Conservation (phyloP, 2,113 vertebrate species). For the Typhlomys cinereus region DNA sequence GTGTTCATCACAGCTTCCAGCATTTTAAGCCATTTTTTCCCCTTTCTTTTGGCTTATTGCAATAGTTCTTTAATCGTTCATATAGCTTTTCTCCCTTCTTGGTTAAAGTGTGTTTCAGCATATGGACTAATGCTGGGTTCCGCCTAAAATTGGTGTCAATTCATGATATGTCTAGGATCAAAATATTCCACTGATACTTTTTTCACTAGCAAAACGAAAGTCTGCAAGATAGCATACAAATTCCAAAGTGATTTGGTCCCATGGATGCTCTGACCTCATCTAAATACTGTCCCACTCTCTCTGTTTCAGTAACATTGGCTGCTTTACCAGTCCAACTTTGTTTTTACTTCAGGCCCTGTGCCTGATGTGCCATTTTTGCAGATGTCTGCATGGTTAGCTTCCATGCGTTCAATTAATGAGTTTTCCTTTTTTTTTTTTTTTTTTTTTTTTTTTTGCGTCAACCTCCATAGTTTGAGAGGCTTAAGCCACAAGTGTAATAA, state of each 20-base stretch:
- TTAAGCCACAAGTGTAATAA: background rate
- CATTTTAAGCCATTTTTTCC: background rate
- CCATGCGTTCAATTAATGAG: background rate
- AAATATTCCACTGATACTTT: background rate
- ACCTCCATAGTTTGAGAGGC: constrained; percentile 5
- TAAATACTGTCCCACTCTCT: background rate
- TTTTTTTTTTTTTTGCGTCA: background rate
- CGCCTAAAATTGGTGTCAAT: constrained; percentile 41
- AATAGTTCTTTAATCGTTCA: background rate
- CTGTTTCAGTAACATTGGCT: background rate
- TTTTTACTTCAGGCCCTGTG: background rate
- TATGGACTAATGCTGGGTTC: background rate
- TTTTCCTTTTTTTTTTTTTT: background rate
- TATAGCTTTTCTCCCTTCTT: background rate
- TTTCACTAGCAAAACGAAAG: background rate
- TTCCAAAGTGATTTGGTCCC: background rate
- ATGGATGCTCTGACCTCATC: background rate
- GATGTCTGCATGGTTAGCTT: background rate
- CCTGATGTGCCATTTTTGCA: background rate
- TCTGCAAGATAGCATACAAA: constrained; percentile 37
- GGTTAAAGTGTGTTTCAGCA: background rate
- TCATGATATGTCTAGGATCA: background rate
- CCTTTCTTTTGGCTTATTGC: background rate
- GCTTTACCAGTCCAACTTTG: background rate
- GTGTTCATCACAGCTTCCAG: background rate